These are phyloP conservation scores for Hippolais icterina DNA, from an alignment of 2,113 vertebrate species.

Conservation along the genomic window DNA sequence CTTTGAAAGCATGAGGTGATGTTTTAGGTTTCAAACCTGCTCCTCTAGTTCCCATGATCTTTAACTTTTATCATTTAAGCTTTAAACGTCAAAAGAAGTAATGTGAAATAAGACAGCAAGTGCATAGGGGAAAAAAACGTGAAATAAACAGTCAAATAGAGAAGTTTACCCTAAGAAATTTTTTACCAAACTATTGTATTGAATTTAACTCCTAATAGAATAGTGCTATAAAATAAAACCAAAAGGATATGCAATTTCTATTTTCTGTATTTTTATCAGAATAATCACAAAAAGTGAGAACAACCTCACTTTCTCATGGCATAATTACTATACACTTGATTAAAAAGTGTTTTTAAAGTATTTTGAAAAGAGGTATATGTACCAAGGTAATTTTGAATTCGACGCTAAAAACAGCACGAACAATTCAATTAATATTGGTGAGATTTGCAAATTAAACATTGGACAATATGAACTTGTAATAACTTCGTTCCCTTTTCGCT, in stretches of 20 bases:
- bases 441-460: background rate
- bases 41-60: background rate
- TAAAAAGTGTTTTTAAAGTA: background rate
- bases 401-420: background rate
- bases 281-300: background rate
- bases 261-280: background rate
- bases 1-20: background rate
- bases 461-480: background rate
- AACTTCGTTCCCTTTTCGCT: background rate
- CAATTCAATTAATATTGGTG: background rate
- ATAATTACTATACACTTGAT: background rate
- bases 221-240: background rate
- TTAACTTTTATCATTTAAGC: constrained; percentile 8
- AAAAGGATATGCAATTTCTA: background rate
- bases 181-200: background rate
- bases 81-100: constrained; percentile 19
- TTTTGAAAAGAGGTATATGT: background rate
- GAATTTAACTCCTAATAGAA: background rate
- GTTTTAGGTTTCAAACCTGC: background rate
- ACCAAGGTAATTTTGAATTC: background rate
- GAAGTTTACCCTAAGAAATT: background rate
- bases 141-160: background rate
- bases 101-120: constrained; percentile 13
- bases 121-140: background rate
- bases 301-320: background rate